Evolutionary conservation across 1,140 invertebrate species (phyloP).

Genomic region (Hyphantria cunea): DNA sequence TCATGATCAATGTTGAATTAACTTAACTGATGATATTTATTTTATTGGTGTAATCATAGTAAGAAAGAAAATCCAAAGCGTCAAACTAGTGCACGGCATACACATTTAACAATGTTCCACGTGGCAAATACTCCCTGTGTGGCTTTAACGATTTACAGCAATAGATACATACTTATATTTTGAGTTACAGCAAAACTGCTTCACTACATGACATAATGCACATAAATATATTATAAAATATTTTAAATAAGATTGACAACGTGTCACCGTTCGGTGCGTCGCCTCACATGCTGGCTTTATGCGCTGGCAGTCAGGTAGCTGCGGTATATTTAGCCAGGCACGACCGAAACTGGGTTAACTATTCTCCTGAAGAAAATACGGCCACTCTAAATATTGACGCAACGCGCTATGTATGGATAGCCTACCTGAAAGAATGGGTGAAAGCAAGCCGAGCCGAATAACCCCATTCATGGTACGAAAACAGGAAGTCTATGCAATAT

Average conservation of each 20-base stretch:
- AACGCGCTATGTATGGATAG: conserved; percentile 56
- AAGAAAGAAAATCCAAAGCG: too few species aligned
- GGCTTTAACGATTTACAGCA: neutral
- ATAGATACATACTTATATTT: neutral
- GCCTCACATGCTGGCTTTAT: conserved; percentile 30
- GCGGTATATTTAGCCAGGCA: conserved; percentile 70
- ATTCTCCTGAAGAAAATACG: conserved; percentile 71
- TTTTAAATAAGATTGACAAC: conserved; percentile 30
- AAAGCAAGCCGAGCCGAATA: conserved; percentile 58
- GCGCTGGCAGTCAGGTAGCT: conserved; percentile 56
- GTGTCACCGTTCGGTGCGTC: conserved; percentile 37
- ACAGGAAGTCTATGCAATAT: conserved; percentile 57
- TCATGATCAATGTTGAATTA: too few species aligned
- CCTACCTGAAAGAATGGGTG: conserved; percentile 58
- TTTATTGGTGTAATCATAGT: too few species aligned
- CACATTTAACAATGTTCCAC: neutral
- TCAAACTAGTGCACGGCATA: neutral
- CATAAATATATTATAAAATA: neutral
- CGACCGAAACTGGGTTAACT: conserved; percentile 74
- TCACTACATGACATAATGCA: neutral
- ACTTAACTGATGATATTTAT: too few species aligned
- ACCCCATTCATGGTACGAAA: conserved; percentile 59
- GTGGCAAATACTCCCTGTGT: neutral
- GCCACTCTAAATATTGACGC: conserved; percentile 64
- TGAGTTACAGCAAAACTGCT: neutral